Percentiles rank a stretch among this genome's conserved stretches.
Conservation (phyloP, 2,797 vertebrate species). For the Astyanax mexicanus region DNA sequence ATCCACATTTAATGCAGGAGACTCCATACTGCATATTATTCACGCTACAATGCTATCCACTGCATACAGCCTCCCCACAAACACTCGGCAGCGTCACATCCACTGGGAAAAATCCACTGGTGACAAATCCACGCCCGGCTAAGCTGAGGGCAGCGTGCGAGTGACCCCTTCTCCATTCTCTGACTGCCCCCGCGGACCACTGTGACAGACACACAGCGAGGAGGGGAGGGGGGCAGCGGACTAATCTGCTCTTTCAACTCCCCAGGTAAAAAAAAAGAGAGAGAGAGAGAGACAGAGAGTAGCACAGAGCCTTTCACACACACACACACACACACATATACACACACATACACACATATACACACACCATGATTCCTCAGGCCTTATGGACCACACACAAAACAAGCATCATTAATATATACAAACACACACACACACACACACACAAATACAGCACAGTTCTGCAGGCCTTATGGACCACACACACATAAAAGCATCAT, state of each 20-base stretch:
- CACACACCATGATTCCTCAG: conserved; percentile 44
- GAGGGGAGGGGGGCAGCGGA: conserved; percentile 26
- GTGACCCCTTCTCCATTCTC: conserved; percentile 30
- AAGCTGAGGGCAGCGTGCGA: conserved; percentile 35
- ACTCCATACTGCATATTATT: too few species aligned
- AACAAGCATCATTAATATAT: conserved; percentile 41
- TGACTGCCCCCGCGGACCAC: conserved; percentile 30
- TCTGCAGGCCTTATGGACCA: too few species aligned
- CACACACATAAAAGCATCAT: too few species aligned
- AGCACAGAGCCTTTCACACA: conserved; percentile 11
- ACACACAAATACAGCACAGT: too few species aligned
- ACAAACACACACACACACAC: too few species aligned
- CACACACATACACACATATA: conserved; percentile 15
- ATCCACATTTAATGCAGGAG: too few species aligned
- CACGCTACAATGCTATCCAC: not conserved
- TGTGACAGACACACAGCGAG: conserved; percentile 34
- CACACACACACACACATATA: conserved; percentile 21
- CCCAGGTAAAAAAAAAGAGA: conserved; percentile 37
- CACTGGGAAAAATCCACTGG: conserved; percentile 19
- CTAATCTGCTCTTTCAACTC: conserved; percentile 47
- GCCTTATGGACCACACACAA: conserved; percentile 48
- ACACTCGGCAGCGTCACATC: conserved; percentile 11
- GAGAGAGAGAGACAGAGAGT: conserved; percentile 30
- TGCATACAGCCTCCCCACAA: not conserved
- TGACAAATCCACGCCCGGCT: conserved; percentile 36